Evolutionary conservation across 2,888 invertebrate genomes (phyloP).

Genomic region (Alentia gelatinosa): DNA sequence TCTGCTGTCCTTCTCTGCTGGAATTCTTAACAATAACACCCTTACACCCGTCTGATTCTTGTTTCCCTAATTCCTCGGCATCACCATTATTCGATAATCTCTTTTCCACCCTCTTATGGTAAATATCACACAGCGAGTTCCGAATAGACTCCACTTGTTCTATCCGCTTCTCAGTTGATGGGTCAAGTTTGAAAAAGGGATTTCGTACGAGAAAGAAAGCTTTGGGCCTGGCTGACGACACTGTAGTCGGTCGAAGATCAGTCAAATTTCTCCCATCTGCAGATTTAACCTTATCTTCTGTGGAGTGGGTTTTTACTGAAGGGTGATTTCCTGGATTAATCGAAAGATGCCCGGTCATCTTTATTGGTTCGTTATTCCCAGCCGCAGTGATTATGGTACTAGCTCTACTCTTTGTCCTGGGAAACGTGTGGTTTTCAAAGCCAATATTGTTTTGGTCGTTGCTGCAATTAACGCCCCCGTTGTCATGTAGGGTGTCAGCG

Average conservation of each 20-base stretch:
- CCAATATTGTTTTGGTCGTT: not conserved
- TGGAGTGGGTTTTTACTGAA: not conserved
- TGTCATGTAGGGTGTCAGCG: not conserved
- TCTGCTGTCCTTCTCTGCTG: not conserved
- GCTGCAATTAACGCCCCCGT: not conserved
- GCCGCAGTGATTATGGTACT: not conserved
- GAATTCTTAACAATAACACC: not conserved
- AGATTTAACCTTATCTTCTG: not conserved
- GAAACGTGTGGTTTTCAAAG: not conserved
- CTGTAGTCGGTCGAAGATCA: not conserved
- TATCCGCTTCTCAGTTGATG: not conserved
- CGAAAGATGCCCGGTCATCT: not conserved
- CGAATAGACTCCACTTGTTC: conserved; percentile 42
- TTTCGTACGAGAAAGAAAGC: not conserved
- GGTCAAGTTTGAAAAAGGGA: conserved; percentile 38
- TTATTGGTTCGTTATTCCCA: not conserved
- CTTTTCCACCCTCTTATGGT: not conserved
- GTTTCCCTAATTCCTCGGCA: not conserved
- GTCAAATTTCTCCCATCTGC: not conserved
- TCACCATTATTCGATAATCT: not conserved
- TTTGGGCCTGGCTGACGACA: not conserved
- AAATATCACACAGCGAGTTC: not conserved
- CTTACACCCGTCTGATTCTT: not conserved
- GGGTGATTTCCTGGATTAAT: conserved; percentile 6
- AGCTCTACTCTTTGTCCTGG: not conserved